These are phyloP conservation scores for Eustalomyia histrio DNA, from an alignment of 2,888 invertebrate species.

Conservation along the genomic window DNA sequence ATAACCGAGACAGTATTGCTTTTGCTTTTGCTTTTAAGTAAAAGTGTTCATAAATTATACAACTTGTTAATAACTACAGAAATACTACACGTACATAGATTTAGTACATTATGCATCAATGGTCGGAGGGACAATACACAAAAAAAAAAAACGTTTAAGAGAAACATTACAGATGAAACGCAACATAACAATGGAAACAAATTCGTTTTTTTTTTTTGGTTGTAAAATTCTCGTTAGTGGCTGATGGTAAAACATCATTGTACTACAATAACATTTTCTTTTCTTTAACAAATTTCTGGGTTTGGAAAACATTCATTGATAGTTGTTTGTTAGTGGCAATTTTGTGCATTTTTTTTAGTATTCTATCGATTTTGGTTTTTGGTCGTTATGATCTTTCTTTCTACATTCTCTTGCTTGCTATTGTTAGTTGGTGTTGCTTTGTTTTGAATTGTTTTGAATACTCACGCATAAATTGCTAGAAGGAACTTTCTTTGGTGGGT, in stretches of 20 bases:
- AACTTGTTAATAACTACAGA: conserved; percentile 1
- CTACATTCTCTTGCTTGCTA: neutral
- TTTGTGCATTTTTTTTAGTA: conserved; percentile 8
- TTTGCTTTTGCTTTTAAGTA: neutral
- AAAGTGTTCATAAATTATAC: conserved; percentile 5
- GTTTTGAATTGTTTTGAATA: conserved; percentile 70
- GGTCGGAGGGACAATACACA: conserved; percentile 5
- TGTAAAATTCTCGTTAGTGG: neutral
- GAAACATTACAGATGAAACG: neutral
- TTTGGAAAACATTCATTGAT: conserved; percentile 27
- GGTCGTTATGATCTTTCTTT: neutral
- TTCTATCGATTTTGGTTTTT: neutral
- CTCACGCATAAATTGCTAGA: conserved; percentile 98
- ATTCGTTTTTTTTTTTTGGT: neutral
- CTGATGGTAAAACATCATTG: neutral
- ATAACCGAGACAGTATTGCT: conserved; percentile 34
- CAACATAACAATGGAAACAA: neutral
- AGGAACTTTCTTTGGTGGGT: conserved; percentile 99
- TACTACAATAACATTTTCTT: neutral
- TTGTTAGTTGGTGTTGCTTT: conserved; percentile 43
- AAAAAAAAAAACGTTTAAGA: neutral
- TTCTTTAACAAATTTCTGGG: conserved; percentile 4
- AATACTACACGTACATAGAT: neutral
- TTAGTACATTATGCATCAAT: neutral
- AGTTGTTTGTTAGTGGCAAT: conserved; percentile 5